Conservation (phyloP, 2,113 vertebrate species). For the Urocolius indicus region DNA sequence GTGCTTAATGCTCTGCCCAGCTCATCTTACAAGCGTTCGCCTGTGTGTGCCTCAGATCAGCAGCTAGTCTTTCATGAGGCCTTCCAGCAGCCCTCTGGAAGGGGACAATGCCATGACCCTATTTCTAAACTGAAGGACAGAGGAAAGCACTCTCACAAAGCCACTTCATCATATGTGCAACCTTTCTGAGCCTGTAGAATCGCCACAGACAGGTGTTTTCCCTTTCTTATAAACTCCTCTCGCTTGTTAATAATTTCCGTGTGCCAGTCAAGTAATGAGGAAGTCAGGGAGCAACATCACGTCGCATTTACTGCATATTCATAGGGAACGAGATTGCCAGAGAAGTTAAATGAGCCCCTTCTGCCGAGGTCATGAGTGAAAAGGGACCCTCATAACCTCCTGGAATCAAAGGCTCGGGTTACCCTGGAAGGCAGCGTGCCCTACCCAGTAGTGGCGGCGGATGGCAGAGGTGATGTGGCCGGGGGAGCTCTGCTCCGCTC, state of each 20-base stretch:
- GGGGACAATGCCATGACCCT: background rate
- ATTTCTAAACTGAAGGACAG: background rate
- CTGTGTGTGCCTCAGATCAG: background rate
- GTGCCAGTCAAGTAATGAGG: background rate
- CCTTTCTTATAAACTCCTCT: background rate
- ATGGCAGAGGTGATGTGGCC: fast-evolving
- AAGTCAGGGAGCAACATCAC: background rate
- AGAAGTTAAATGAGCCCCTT: background rate
- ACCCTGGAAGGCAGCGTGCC: background rate
- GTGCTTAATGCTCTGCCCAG: background rate
- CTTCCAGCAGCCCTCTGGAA: background rate
- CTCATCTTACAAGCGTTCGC: background rate
- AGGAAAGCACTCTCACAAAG: background rate
- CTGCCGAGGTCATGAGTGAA: background rate
- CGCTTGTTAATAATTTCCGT: background rate
- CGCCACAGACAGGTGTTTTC: background rate
- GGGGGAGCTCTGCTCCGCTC: background rate
- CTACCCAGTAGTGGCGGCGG: background rate
- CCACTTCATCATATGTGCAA: background rate
- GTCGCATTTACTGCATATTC: background rate
- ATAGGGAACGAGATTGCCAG: background rate
- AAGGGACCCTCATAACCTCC: background rate
- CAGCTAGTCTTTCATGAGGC: background rate
- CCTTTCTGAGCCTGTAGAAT: background rate
- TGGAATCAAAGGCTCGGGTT: background rate